phyloP scores from a whole-genome alignment of 1,140 invertebrate genomes.

The Cotesia glomerata region DNA sequence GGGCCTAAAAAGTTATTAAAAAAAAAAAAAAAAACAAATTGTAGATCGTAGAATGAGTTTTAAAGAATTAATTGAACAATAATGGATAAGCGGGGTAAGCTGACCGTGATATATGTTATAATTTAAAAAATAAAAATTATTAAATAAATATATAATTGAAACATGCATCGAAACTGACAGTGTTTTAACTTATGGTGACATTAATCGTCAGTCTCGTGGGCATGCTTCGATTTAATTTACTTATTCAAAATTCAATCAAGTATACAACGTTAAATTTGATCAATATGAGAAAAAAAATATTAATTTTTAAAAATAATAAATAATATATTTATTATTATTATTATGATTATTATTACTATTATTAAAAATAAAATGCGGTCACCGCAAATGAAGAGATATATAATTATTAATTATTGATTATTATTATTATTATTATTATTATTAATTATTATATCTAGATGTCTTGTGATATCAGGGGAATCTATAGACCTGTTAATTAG shows the following conservation, averaged over 20 bases:
- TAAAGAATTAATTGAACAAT: conserved; percentile 1
- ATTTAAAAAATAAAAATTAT: background rate
- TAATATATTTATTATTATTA: too few relatives aligned
- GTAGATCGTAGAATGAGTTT: background rate
- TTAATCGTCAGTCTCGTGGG: background rate
- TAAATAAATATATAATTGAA: background rate
- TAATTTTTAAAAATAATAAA: background rate
- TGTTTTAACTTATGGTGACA: background rate
- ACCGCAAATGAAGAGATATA: conserved; percentile 2
- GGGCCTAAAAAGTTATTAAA: conserved; percentile 28
- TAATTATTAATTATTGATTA: background rate
- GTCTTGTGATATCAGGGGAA: conserved; percentile 39
- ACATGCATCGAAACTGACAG: background rate
- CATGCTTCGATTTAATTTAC: conserved; percentile 9
- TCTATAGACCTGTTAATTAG: conserved; percentile 33
- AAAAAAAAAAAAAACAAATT: background rate
- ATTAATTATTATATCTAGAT: conserved; percentile 20
- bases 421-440: conserved; percentile 14
- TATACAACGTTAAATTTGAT: conserved; percentile 15
- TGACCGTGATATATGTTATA: conserved; percentile 10
- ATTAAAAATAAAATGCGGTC: background rate
- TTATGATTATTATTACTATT: too few relatives aligned
- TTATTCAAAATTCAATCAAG: conserved; percentile 12
- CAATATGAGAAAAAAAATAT: conserved; percentile 4
- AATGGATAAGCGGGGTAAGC: background rate